These are phyloP conservation scores for Drosophila cognata DNA, from an alignment of 2,888 invertebrate genomes.

Conservation along the genomic window DNA sequence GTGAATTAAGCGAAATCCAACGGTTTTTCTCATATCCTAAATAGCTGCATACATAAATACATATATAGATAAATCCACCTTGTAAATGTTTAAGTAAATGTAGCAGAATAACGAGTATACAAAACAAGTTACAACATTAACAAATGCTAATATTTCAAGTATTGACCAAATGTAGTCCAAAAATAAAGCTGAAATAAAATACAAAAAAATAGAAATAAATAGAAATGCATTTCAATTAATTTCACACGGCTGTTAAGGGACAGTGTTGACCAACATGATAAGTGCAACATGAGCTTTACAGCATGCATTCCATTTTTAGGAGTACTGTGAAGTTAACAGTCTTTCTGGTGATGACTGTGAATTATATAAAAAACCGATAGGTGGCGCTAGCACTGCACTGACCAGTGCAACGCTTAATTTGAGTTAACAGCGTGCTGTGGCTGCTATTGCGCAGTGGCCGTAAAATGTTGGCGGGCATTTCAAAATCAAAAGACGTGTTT, in stretches of 20 bases:
- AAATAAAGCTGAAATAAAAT: conserved; percentile 29
- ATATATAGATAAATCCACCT: conserved; percentile 18
- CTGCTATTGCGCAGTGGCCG: not conserved
- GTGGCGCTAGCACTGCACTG: conserved; percentile 3
- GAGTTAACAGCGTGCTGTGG: not conserved
- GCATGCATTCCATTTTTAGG: not conserved
- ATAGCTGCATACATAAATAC: conserved; percentile 1
- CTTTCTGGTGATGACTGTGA: not conserved
- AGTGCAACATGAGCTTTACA: not conserved
- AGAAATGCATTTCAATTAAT: not conserved
- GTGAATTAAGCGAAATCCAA: conserved; percentile 32
- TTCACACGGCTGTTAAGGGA: not conserved
- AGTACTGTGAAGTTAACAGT: not conserved
- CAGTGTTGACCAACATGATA: not conserved
- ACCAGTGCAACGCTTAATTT: not conserved
- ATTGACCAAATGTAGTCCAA: conserved; percentile 49
- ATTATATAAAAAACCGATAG: not conserved
- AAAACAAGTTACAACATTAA: conserved; percentile 44
- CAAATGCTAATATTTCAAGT: conserved; percentile 39
- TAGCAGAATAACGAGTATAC: conserved; percentile 14
- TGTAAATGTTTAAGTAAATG: conserved; percentile 45
- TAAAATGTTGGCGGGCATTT: not conserved
- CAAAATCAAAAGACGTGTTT: not conserved
- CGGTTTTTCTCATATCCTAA: conserved; percentile 42
- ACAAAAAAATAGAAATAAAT: not conserved